Conservation (phyloP, 2,888 invertebrate species). For the Ypsolopha scabrella region DNA sequence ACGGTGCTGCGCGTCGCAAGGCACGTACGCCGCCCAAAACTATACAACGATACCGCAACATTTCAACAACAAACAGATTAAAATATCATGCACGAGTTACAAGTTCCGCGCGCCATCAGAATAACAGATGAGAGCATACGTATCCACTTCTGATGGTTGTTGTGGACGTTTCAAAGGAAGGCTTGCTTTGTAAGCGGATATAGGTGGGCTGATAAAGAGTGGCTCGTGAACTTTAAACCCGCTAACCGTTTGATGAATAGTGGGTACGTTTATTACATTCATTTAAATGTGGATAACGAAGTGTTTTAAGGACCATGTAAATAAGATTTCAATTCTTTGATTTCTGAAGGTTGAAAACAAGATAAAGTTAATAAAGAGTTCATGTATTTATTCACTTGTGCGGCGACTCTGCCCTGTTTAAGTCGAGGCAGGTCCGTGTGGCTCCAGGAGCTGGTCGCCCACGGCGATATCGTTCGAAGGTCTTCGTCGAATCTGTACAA, state of each 20-base stretch:
- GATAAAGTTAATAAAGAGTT: not conserved
- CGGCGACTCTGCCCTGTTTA: constrained; percentile 80
- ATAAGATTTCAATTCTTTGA: no score
- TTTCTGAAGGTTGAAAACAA: no score
- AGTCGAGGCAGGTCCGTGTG: constrained; percentile 82
- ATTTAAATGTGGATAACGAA: no score
- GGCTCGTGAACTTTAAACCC: no score
- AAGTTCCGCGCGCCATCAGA: constrained; percentile 20
- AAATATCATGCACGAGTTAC: constrained; percentile 5
- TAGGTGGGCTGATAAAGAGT: no score
- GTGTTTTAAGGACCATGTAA: no score
- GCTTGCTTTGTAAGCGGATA: no score
- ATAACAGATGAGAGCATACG: constrained; percentile 24
- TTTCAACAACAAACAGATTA: constrained; percentile 1
- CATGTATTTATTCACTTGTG: constrained; percentile 63
- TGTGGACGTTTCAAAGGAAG: no score
- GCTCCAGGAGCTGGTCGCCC: constrained; percentile 82
- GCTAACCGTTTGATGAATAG: no score
- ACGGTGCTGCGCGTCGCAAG: constrained; percentile 84
- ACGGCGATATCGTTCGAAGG: constrained; percentile 77
- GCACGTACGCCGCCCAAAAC: constrained; percentile 92
- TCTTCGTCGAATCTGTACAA: constrained; percentile 71
- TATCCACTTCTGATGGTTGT: no score
- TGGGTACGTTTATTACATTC: no score
- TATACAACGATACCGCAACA: constrained; percentile 24